These are phyloP conservation scores for Euproctis similis DNA, from an alignment of 2,888 invertebrate species.

Conservation along the genomic window DNA sequence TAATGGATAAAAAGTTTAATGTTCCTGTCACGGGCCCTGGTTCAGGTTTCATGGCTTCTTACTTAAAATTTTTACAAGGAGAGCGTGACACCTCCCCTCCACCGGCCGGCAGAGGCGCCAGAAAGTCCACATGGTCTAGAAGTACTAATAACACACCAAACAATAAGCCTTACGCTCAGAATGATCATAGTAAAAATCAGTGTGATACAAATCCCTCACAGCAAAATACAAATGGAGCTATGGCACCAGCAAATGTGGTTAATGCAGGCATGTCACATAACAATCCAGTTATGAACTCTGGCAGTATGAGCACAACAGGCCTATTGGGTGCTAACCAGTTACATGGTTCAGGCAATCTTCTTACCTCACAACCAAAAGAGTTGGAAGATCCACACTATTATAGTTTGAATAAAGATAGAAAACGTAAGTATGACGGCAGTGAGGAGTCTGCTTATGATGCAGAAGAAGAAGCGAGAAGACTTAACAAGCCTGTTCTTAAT, in stretches of 20 bases:
- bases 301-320: slow-evolving; percentile 55
- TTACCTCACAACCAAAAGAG: slow-evolving; percentile 58
- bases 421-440: slow-evolving; percentile 80
- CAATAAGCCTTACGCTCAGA: slow-evolving; percentile 52
- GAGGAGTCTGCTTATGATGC: slow-evolving; percentile 81
- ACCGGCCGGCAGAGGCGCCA: slow-evolving; percentile 79
- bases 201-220: slow-evolving; percentile 54
- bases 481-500: slow-evolving; percentile 69
- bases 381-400: slow-evolving; percentile 84
- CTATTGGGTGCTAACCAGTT: slow-evolving; percentile 64
- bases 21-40: slow-evolving; percentile 77
- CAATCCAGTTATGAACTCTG: slow-evolving; percentile 51
- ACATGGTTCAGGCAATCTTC: slow-evolving; percentile 54
- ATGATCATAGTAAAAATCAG: slow-evolving; percentile 52
- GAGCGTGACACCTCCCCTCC: slow-evolving; percentile 89
- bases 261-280: slow-evolving; percentile 55
- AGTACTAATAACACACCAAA: slow-evolving; percentile 56
- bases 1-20: slow-evolving; percentile 78
- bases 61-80: slow-evolving; percentile 88
- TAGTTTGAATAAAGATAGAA: slow-evolving; percentile 82
- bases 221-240: slow-evolving; percentile 62
- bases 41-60: slow-evolving; percentile 90
- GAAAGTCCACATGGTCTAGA: slow-evolving; percentile 81
- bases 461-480: slow-evolving; percentile 65
- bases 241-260: slow-evolving; percentile 49